These are phyloP conservation scores for Jaculus jaculus DNA, from an alignment of 2,113 vertebrate genomes.

Conservation along the genomic window DNA sequence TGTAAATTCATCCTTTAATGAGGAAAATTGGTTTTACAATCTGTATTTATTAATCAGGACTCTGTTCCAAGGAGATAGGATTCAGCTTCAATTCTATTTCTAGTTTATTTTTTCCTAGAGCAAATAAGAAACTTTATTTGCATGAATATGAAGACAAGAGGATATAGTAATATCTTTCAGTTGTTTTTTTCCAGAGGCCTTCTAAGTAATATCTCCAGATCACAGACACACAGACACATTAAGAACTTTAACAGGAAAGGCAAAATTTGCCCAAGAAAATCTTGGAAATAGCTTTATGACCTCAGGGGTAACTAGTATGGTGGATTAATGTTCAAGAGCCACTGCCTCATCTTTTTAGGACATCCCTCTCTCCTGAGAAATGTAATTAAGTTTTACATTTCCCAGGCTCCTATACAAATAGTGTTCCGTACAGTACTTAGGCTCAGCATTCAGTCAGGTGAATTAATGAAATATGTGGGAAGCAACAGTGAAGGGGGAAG, in stretches of 20 bases:
- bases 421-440: not conserved
- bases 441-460: not conserved
- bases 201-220: not conserved
- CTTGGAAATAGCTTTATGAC: not conserved
- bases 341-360: not conserved
- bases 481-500: not conserved
- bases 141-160: not conserved
- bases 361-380: not conserved
- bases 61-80: not conserved
- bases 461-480: not conserved
- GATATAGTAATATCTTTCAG: not conserved
- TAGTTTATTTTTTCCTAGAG: not conserved
- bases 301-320: not conserved
- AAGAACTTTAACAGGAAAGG: not conserved
- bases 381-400: not conserved
- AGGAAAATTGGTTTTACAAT: not conserved
- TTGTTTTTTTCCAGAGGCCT: not conserved
- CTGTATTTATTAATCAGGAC: not conserved
- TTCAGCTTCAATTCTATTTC: not conserved
- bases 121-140: not conserved
- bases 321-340: not conserved
- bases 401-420: not conserved
- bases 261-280: constrained; percentile 9
- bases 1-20: not conserved
- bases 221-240: not conserved